Conservation (phyloP, 2,113 vertebrate genomes). For the Erythrocercus mccallii region DNA sequence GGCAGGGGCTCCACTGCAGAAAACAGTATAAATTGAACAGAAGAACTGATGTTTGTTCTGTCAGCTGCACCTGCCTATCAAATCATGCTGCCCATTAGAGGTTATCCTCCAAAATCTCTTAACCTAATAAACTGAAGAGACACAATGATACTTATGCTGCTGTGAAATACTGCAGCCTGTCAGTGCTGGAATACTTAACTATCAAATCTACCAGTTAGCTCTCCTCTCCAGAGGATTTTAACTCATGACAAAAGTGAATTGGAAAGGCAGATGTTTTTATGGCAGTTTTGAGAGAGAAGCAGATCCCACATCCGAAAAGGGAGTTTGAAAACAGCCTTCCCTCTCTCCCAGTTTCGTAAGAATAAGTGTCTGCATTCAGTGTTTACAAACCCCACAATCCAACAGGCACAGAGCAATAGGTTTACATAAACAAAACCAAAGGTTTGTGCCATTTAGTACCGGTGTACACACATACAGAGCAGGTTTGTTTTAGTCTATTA, state of each 20-base stretch:
- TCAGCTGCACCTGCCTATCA: slow-evolving; percentile 38
- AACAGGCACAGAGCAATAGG: neutral
- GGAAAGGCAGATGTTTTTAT: slow-evolving; percentile 15
- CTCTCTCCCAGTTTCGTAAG: neutral
- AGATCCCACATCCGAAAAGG: neutral
- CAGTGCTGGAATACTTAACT: neutral
- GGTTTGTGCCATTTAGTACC: neutral
- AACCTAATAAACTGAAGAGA: neutral
- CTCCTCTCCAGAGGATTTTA: slow-evolving; percentile 19
- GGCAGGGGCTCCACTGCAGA: neutral
- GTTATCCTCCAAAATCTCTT: slow-evolving; percentile 36
- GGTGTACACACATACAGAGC: neutral
- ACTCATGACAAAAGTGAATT: neutral
- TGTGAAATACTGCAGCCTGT: slow-evolving; percentile 19
- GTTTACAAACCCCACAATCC: neutral
- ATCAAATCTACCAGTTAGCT: slow-evolving; percentile 4
- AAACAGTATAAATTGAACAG: neutral
- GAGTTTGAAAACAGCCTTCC: neutral
- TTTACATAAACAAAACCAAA: slow-evolving; percentile 26
- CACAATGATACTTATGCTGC: neutral
- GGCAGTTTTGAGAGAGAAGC: neutral
- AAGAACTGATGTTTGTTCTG: neutral
- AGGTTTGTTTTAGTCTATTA: slow-evolving; percentile 52
- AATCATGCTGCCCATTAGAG: slow-evolving; percentile 15
- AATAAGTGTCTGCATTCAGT: neutral